These are phyloP conservation scores for Oscheius onirici DNA, from an alignment of 2,888 invertebrate species.

Conservation along the genomic window DNA sequence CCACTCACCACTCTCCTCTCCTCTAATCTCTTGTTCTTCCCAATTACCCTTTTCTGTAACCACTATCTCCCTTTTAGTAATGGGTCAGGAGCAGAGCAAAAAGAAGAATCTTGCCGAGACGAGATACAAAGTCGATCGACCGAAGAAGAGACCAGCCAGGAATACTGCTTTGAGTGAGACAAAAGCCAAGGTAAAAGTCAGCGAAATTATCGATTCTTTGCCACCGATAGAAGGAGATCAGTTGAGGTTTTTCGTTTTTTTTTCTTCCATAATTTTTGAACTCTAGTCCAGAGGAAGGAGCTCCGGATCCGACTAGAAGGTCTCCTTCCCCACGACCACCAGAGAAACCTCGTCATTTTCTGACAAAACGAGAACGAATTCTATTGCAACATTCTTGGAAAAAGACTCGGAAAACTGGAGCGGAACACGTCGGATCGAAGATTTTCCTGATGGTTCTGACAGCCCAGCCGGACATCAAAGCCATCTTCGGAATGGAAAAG, in stretches of 20 bases:
- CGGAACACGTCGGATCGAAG: constrained; percentile 66
- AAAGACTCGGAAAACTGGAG: constrained; percentile 65
- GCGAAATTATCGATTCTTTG: not conserved
- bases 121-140: constrained; percentile 24
- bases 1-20: not conserved
- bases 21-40: not conserved
- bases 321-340: constrained; percentile 12
- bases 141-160: constrained; percentile 9
- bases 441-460: constrained; percentile 68
- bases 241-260: not conserved
- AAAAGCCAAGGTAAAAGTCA: not conserved
- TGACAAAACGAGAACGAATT: constrained; percentile 60
- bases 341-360: constrained; percentile 43
- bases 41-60: not conserved
- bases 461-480: constrained; percentile 67
- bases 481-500: constrained; percentile 67
- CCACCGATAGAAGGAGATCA: constrained; percentile 6
- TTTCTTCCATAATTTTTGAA: not conserved
- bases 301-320: not conserved
- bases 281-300: constrained; percentile 12
- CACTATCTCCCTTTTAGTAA: not conserved
- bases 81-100: constrained; percentile 25
- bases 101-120: constrained; percentile 5
- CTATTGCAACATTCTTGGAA: constrained; percentile 69
- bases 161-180: constrained; percentile 7